Evolutionary conservation across 1,140 invertebrate genomes (phyloP).

Genomic region (Procambarus clarkii): DNA sequence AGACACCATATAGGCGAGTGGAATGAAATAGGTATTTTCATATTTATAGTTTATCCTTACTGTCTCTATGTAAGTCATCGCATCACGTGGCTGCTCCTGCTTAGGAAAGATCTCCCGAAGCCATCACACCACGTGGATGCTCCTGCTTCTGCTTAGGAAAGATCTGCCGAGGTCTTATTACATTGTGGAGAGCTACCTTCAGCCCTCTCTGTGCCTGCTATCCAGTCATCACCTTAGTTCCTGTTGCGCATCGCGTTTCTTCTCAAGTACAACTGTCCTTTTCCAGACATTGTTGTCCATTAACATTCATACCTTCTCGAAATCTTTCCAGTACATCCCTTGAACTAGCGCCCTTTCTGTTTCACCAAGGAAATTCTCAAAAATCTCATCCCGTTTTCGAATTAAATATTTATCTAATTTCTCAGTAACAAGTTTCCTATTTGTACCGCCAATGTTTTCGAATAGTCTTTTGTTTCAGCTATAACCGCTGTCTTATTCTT

Average conservation of each 20-base stretch:
- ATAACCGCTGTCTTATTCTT: neutral
- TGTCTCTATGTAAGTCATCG: neutral
- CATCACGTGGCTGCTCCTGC: too few relatives aligned
- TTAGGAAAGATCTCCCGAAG: neutral
- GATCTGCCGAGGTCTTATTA: slow-evolving; percentile 1
- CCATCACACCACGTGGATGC: neutral
- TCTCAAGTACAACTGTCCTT: neutral
- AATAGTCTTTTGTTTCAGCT: neutral
- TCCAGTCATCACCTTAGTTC: slow-evolving; percentile 19
- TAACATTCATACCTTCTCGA: neutral
- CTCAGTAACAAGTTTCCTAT: neutral
- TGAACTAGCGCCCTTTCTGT: slow-evolving; percentile 3
- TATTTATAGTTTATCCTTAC: slow-evolving; percentile 40
- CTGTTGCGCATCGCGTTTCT: neutral
- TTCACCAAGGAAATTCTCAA: neutral
- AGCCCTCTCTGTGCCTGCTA: slow-evolving; percentile 28
- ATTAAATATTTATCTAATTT: neutral
- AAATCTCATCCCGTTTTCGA: neutral
- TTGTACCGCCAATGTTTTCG: neutral
- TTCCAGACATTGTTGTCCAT: neutral
- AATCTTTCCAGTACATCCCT: slow-evolving; percentile 9
- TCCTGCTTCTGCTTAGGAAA: slow-evolving; percentile 8
- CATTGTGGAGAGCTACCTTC: slow-evolving; percentile 14
- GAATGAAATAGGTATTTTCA: slow-evolving; percentile 35
- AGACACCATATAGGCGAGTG: slow-evolving; percentile 21